Evolutionary conservation across 2,888 invertebrate genomes (phyloP).

Genomic region (Rhaphigaster nebulosa): DNA sequence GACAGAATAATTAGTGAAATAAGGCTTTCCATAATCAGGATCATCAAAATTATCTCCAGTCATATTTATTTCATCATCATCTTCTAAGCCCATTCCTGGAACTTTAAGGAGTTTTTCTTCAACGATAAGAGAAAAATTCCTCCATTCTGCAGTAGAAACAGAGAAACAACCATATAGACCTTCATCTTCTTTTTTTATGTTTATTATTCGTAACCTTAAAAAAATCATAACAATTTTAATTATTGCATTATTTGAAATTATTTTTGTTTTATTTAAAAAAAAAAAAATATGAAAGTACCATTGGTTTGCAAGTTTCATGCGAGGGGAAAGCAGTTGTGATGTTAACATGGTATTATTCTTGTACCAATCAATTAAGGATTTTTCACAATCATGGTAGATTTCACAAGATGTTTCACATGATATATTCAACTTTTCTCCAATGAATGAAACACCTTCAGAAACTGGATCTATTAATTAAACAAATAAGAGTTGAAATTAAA

Average conservation of each 20-base stretch:
- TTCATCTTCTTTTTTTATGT: conserved; percentile 71
- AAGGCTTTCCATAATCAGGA: conserved; percentile 57
- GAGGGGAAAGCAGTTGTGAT: neutral
- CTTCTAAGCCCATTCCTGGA: conserved; percentile 54
- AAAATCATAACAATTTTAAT: neutral
- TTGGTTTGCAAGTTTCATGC: conserved; percentile 31
- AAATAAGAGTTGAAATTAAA: neutral
- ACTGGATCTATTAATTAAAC: conserved; percentile 2
- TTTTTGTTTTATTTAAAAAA: neutral
- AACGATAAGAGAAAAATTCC: conserved; percentile 65
- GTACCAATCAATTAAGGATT: conserved; percentile 26
- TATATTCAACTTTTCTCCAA: conserved; percentile 39
- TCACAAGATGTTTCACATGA: conserved; percentile 12
- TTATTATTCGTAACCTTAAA: conserved; percentile 68
- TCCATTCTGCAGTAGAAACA: conserved; percentile 64
- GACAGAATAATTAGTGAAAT: conserved; percentile 60
- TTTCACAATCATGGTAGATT: neutral
- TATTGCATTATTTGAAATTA: neutral
- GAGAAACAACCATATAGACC: conserved; percentile 71
- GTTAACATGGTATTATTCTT: neutral
- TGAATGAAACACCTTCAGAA: neutral
- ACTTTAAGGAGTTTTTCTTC: conserved; percentile 21
- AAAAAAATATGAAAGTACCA: neutral
- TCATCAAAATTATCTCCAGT: conserved; percentile 59
- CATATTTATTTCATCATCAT: conserved; percentile 60